Evolutionary conservation across 2,888 invertebrate species (phyloP), one percentile per base, ranked within the genome.

Genomic region (Ptilodon capucinus): DNA sequence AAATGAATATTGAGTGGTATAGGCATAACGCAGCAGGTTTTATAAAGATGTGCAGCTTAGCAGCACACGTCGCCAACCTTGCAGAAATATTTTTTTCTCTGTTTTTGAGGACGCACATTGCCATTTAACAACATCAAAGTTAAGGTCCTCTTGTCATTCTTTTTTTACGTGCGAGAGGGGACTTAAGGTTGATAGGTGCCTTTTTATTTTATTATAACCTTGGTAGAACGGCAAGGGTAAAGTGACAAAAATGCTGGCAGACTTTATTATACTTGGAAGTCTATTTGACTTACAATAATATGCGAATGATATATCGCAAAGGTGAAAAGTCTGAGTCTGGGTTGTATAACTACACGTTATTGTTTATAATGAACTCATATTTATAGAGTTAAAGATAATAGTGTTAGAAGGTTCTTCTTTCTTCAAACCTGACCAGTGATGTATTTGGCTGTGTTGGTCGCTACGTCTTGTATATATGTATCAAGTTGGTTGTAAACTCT

Each of bases 91-190:
- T 75, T 79, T 79, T 81, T 79, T 74, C 60, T 73, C 60, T 58
- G 60, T 74, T 81, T 81, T 79, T 81, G 74, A 79, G 76, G 79
- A 78, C 81, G 79, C 72, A 71, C 74, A 68, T 69, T 75, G 78
- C 77, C 80, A 81, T 80, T 83, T 81, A 81, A 74, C 73, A 64
- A 74, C 76, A 76, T 80, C 80, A 74, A 78, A 77, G 74, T 65
- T 65, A 53, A 67, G 71, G 69, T 68, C 68, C 68, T 63, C 62
- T 60, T 71, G 72, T 73, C 68, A 72, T 77, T 79, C 77, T 77
- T 76, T 74, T 65, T 68, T 73, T 65, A 63, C 57, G 60, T 60
- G 58, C 51, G 53, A 59, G 60, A 53, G 54, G 51, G 59, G 59
- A 59, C 57, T 60, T 48, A 49, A 60, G 52, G 54, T 48, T 51